phyloP scores from a whole-genome alignment of 2,113 vertebrate genomes.

The Plestiodon gilberti region DNA sequence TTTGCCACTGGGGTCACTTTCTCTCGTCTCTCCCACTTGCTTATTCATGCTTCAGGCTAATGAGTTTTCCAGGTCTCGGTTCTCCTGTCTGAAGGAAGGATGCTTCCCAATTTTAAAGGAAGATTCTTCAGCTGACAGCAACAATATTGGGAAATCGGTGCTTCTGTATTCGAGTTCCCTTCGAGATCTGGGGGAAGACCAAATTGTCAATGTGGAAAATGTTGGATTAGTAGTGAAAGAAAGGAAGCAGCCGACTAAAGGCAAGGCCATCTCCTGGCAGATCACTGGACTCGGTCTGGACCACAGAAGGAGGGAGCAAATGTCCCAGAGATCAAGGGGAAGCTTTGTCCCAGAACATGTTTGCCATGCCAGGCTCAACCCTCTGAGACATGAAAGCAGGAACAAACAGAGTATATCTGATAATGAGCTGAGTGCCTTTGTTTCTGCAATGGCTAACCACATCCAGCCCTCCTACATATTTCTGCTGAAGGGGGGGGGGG shows the following conservation, averaged over 20 bases:
- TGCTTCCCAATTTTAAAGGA: background rate
- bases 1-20: conserved; percentile 20
- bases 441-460: no score
- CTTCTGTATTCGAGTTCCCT: background rate
- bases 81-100: conserved; percentile 35
- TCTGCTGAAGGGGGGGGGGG: no score
- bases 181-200: background rate
- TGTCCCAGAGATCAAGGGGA: background rate
- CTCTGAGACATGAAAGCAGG: background rate
- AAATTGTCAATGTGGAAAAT: background rate
- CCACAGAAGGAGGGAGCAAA: background rate
- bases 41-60: conserved; percentile 25
- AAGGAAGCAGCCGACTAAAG: background rate
- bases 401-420: background rate
- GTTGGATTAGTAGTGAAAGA: background rate
- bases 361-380: background rate
- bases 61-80: conserved; percentile 43
- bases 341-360: background rate
- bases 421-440: background rate
- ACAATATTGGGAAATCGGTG: conserved; percentile 28
- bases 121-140: conserved; percentile 22
- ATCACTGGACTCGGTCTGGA: background rate
- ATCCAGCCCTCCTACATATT: background rate
- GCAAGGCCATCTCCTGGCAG: background rate
- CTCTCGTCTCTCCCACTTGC: conserved; percentile 38